Evolutionary conservation across 2,113 vertebrate species (phyloP), one percentile per base, ranked within the genome.

Genomic region (Panurus biarmicus): DNA sequence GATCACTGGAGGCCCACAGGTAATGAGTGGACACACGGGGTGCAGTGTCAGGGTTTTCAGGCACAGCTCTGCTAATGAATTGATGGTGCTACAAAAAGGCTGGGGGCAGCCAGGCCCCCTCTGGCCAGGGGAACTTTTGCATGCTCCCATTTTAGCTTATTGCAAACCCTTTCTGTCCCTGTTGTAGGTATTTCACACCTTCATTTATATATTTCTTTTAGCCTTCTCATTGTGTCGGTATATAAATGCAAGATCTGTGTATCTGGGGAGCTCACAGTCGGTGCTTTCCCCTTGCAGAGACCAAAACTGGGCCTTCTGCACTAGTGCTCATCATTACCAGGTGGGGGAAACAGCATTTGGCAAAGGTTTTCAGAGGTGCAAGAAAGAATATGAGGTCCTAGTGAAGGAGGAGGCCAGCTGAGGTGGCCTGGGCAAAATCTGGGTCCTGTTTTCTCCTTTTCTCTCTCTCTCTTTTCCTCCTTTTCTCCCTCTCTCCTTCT

Each of bases 51-150:
- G 91, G 54, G 67, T 38, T 89, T 82, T 56, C 60, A 89, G 78
- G 60, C 93, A 78, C 91, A 93, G 90, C 92, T 94, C 87, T 23
- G n/a, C 90, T 93, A 80, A 94, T 95, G 91, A 94, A 79, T 70
- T 40, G 54, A 23, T 2, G 10, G 42, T 65, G 70, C 86, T 67
- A 5, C 53, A 40, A 18, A 81, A 89, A 75, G 80, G 42, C 81
- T 78, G 2, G 12, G 90, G 89, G 40, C 86, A 90, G 80, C 73
- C 81, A 87, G 77, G 58, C 77, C 67, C 77, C 66, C 87, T 79
- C 58, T 18, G 33, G 53, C 45, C 66, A 67, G 38, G 36, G n/a
- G 5, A 87, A 57, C 67, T 71, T 60, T 51, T 54, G 42, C 79
- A 71, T 1, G 4, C n/a, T 76, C 72, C 71, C 51, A 3, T 74